A percentile compares a stretch with the other conserved stretches of the same genome.
phyloP scores from a whole-genome alignment of 2,888 invertebrate genomes.

The Malachius bipustulatus region DNA sequence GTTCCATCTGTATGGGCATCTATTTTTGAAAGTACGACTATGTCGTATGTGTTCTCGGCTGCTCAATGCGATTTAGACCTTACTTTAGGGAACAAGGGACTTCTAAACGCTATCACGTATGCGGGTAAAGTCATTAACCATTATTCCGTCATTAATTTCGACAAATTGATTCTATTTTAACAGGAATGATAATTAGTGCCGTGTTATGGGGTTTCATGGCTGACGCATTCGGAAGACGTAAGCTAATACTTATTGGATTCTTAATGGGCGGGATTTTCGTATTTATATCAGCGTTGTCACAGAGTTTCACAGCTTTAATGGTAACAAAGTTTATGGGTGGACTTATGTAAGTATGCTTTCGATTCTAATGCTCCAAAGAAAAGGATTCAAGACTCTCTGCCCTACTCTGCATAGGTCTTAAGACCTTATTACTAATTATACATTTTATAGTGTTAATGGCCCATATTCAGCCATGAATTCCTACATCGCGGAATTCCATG shows the following conservation, averaged over 20 bases:
- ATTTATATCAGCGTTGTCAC: constrained; percentile 49
- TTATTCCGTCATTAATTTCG: too few species aligned
- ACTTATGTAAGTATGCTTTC: constrained; percentile 21
- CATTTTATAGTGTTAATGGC: constrained; percentile 47
- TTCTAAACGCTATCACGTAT: constrained; percentile 56
- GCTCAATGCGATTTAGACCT: constrained; percentile 62
- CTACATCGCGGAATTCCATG: constrained; percentile 63
- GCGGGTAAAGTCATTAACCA: constrained; percentile 43
- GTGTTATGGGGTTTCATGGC: constrained; percentile 67
- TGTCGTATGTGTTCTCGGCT: constrained; percentile 58
- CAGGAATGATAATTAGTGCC: constrained; percentile 64
- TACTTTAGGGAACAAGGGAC: constrained; percentile 56
- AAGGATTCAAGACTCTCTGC: too few species aligned
- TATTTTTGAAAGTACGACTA: constrained; percentile 56
- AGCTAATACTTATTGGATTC: constrained; percentile 54
- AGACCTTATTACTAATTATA: too few species aligned
- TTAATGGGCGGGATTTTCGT: constrained; percentile 51
- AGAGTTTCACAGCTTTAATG: constrained; percentile 51
- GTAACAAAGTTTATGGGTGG: constrained; percentile 48
- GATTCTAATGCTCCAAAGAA: too few species aligned
- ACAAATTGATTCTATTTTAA: too few species aligned
- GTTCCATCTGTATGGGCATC: constrained; percentile 47
- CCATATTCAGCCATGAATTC: constrained; percentile 62
- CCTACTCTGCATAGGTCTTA: too few species aligned
- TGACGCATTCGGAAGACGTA: constrained; percentile 57